Percentiles rank a stretch among this genome's conserved stretches.
Conservation (phyloP, 2,113 vertebrate species). For the Calidris pugnax region DNA sequence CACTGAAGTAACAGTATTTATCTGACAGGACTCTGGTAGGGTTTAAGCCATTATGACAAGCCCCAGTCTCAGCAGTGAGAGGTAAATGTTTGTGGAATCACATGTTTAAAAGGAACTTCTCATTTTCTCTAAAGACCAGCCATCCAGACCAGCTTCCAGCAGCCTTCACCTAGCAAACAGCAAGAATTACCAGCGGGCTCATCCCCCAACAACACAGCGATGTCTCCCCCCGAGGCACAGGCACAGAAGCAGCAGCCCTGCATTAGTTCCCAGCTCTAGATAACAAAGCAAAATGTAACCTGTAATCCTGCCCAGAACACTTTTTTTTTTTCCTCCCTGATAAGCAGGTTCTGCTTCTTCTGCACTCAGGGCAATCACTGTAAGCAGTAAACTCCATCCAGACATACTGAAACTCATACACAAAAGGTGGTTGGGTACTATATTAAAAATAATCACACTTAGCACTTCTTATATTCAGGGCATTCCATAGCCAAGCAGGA, state of each 20-base stretch:
- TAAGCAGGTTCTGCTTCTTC: not conserved
- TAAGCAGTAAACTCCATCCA: not conserved
- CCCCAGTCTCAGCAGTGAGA: not conserved
- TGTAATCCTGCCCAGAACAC: not conserved
- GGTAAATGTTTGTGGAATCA: not conserved
- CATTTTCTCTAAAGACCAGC: not conserved
- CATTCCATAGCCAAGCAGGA: not conserved
- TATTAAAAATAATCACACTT: not conserved
- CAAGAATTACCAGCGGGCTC: too few species aligned
- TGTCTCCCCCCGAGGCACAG: not conserved
- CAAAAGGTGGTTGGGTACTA: not conserved
- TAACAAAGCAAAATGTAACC: not conserved
- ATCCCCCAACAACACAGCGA: rapidly evolving
- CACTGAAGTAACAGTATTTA: not conserved
- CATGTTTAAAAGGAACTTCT: not conserved
- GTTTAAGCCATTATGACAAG: not conserved
- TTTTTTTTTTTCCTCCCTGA: too few species aligned
- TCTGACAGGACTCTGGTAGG: not conserved
- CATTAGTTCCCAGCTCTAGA: not conserved
- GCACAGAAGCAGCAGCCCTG: not conserved
- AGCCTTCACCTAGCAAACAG: not conserved
- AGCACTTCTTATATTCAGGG: not conserved
- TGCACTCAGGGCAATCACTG: not conserved
- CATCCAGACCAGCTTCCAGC: not conserved
- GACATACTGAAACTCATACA: not conserved